Base-by-base conservation (phyloP, 2,888 invertebrate species). In the Coecobrya sp. region DNA sequence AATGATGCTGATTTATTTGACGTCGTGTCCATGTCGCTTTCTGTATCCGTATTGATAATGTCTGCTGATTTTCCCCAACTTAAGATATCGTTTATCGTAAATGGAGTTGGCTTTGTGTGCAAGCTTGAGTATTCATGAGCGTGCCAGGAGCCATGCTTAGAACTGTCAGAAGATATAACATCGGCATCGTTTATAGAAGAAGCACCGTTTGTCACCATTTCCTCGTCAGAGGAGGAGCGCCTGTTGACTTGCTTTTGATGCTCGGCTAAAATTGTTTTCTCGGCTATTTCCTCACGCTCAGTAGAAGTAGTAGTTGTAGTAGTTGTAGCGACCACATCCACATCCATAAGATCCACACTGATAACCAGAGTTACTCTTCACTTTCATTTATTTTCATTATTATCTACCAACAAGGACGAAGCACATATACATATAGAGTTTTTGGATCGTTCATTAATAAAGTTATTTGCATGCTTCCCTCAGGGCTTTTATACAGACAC, bases 101-200 rank as follows among this genome's bases (percentile, higher is more conserved):
- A 98, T 4, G 98, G 98, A 0, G 99, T 98, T 0, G 98, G 98
- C 88, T 97, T 97, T 95, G 97, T 97, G 11, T 98, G 98, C 13
- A 98, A 97, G 95, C 97, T 97, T 1, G 97, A 97, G 95, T 98
- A 98, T 27, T 98, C 98, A 96, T 98, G 98, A 52, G 98, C 98
- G 96, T 98, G 98, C 98, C 98, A 98, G 59, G 98, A 95, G 89
- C 95, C 94, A 10, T 92, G 94, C 42, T 84, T 81, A 79, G 11
- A 82, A 73, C 25, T 70, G 55, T 89, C 89, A 49, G 84, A 70
- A 62, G 79, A 45, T 11, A 88, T 65, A 30, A 73, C 62, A 52
- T 85, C 90, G 49, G 68, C 76, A 86, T 90, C 82, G 52, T 79
- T 85, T 59, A 88, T 79, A 25, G 93, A 52, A 30, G 68, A n/a